Evolutionary conservation across 2,113 vertebrate genomes (phyloP), one percentile per base, ranked within the genome.

Genomic region (Serilophus lunatus): DNA sequence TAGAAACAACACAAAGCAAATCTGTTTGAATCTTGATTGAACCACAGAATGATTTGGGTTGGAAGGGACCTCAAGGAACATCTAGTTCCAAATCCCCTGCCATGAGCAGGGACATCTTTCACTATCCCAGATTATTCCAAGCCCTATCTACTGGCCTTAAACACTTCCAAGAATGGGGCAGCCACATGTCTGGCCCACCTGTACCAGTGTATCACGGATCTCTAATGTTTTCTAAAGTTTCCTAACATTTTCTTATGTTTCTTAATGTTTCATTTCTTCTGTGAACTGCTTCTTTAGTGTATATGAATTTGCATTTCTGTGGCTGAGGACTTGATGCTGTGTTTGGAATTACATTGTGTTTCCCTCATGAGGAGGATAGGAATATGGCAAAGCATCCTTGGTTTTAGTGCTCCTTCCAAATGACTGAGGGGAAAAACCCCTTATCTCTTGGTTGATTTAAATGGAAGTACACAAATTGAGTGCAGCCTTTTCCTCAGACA

Each of bases 21-120:
- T 57, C 78, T 91, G 61, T 77, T 80, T 79, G 88, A 93, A 20
- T 71, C 40, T 76, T 91, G 75, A 88, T 83, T 86, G 50, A 66
- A n/a, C 6, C 24, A 51, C 0, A 16, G 24, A 66, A 22, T 19
- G 4, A 2, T 72, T 45, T 53, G 53, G 9, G 7, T 74, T 74
- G 40, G 18, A 35, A 74, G 40, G 33, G 25, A 28, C n/a, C 7
- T 65, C 47, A 47, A 47, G 79, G 64, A 51, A 59, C 29, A 26
- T 25, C 13, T 38, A n/a, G 4, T 53, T 59, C 20, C 38, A 35
- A 8, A 25, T n/a, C 5, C 17, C 26, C 13, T 56, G 33, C 31
- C 51, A n/a, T 4, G 5, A 31, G 31, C 31, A 44, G 70, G 12
- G 31, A 19, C 31, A 53, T 5, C 18, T 69, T n/a, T 42, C 14